A percentile compares a stretch with the other conserved stretches of the same genome.
Conservation (phyloP, 1,140 invertebrate species). For the Liolophura sinensis region DNA sequence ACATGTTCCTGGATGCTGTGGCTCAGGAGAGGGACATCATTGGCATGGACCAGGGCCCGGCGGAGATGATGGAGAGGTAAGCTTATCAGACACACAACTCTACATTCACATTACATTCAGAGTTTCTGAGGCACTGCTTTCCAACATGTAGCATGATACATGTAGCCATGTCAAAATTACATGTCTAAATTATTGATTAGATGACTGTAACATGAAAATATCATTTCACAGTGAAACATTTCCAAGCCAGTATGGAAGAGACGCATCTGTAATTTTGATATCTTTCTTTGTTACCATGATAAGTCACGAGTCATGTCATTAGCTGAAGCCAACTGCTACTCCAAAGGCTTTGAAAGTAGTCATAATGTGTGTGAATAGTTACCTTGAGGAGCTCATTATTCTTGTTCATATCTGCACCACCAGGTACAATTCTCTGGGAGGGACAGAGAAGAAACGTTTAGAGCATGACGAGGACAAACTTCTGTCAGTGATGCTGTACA, state of each 20-base stretch:
- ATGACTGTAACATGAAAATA: no score
- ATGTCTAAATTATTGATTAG: no score
- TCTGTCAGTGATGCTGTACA: slow-evolving; percentile 93
- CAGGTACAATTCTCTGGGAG: slow-evolving; percentile 88
- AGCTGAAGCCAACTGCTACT: no score
- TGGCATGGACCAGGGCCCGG: slow-evolving; percentile 98
- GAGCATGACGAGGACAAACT: slow-evolving; percentile 98
- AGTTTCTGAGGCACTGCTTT: not conserved
- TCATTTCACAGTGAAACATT: no score
- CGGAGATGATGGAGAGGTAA: slow-evolving; percentile 98
- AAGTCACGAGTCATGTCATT: no score
- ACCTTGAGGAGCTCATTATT: no score
- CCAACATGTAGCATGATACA: no score
- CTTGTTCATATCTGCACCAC: slow-evolving; percentile 4
- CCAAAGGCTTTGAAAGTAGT: no score
- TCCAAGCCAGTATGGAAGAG: no score
- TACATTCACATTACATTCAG: not conserved
- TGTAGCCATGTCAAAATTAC: no score
- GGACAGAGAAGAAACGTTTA: slow-evolving; percentile 90
- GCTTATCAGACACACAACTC: not conserved
- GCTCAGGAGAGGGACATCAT: slow-evolving; percentile 99
- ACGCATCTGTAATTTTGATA: no score
- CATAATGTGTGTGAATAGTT: no score
- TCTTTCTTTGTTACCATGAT: not conserved
- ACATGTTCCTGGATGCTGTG: slow-evolving; percentile 97